Conservation (phyloP, 1,140 invertebrate species). For the Trichonephila clavipes region DNA sequence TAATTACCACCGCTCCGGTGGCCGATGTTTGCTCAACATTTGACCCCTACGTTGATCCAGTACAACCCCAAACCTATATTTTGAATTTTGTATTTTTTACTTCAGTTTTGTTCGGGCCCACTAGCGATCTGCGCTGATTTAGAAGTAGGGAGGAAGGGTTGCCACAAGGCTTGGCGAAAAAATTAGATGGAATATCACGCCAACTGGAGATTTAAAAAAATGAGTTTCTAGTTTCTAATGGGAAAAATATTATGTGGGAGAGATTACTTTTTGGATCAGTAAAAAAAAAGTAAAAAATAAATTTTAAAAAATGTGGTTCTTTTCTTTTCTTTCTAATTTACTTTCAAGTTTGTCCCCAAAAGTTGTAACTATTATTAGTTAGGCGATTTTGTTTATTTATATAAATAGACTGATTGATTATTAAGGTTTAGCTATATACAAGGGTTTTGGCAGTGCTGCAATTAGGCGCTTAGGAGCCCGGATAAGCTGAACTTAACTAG, state of each 20-base stretch:
- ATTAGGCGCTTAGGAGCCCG: too few species aligned
- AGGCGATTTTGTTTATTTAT: too few species aligned
- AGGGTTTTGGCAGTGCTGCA: too few species aligned
- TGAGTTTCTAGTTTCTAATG: background rate
- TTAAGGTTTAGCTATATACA: too few species aligned
- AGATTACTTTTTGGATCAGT: too few species aligned
- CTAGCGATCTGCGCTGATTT: conserved; percentile 50
- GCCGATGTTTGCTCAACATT: conserved; percentile 76
- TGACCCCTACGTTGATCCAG: conserved; percentile 68
- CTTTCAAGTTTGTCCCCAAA: too few species aligned
- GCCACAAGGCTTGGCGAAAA: conserved; percentile 15
- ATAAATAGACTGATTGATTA: too few species aligned
- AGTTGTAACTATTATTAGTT: too few species aligned
- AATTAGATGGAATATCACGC: too few species aligned
- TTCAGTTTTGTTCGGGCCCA: conserved; percentile 43
- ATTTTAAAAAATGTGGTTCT: background rate
- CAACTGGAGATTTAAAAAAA: too few species aligned
- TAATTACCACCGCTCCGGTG: conserved; percentile 76
- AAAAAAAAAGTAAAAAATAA: background rate
- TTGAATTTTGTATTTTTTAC: conserved; percentile 46
- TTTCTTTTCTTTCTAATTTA: background rate
- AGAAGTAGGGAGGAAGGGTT: conserved; percentile 26
- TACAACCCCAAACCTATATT: conserved; percentile 67
- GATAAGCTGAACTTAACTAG: too few species aligned
- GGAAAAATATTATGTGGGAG: background rate